A percentile compares a stretch with the other conserved stretches of the same genome.
These are phyloP conservation scores for Parnassius smintheus DNA, from an alignment of 2,888 invertebrate genomes.

Conservation along the genomic window DNA sequence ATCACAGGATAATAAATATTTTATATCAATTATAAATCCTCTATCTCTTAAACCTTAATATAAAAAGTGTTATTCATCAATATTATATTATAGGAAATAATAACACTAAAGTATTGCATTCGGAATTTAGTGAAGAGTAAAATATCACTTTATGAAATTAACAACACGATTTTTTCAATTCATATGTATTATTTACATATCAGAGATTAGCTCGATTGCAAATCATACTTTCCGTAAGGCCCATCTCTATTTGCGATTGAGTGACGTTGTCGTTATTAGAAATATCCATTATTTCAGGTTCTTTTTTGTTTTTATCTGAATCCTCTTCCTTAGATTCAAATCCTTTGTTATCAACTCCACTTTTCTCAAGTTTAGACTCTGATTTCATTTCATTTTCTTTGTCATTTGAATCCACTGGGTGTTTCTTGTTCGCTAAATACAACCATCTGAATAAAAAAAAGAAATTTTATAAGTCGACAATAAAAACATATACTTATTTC, in stretches of 20 bases:
- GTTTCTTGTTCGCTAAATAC: slow-evolving; percentile 84
- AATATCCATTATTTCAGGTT: slow-evolving; percentile 32
- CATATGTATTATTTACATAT: neutral
- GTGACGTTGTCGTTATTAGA: slow-evolving; percentile 44
- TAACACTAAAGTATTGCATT: too few relatives aligned
- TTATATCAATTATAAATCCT: too few relatives aligned
- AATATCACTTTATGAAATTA: too few relatives aligned
- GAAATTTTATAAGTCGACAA: too few relatives aligned
- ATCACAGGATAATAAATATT: slow-evolving; percentile 22
- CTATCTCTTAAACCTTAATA: too few relatives aligned
- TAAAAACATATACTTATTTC: too few relatives aligned
- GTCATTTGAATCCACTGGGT: slow-evolving; percentile 43
- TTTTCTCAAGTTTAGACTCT: slow-evolving; percentile 43
- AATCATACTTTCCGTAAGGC: slow-evolving; percentile 66
- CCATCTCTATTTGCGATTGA: slow-evolving; percentile 66
- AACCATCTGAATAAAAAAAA: slow-evolving; percentile 81
- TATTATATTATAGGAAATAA: too few relatives aligned
- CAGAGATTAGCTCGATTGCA: slow-evolving; percentile 54
- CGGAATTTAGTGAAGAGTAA: too few relatives aligned
- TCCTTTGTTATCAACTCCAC: slow-evolving; percentile 68
- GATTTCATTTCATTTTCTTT: slow-evolving; percentile 42
- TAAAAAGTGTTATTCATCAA: too few relatives aligned
- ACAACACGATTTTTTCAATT: too few relatives aligned
- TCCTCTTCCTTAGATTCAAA: slow-evolving; percentile 67
- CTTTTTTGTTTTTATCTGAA: slow-evolving; percentile 42